phyloP scores from a whole-genome alignment of 2,888 invertebrate genomes.

The Leptinotarsa tumamoca region DNA sequence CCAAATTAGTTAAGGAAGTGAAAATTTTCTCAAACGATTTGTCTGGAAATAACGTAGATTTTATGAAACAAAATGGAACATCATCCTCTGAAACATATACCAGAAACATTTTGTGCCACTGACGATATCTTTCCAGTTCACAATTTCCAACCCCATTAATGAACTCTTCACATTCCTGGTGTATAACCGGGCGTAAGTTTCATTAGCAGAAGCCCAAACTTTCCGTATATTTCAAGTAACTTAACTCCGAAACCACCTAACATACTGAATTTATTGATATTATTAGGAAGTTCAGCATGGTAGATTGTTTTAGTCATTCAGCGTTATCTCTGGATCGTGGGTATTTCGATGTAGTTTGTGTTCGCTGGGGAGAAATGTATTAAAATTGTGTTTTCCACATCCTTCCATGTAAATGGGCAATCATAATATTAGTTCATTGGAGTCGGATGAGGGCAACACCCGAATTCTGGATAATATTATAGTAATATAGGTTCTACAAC shows the following conservation, averaged over 20 bases:
- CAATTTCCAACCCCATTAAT: neutral
- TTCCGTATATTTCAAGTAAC: slow-evolving; percentile 44
- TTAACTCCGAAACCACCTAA: slow-evolving; percentile 40
- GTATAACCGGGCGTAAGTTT: slow-evolving; percentile 35
- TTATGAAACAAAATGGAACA: neutral
- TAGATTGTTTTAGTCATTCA: slow-evolving; percentile 33
- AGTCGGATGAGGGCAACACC: too few relatives aligned
- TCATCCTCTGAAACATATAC: neutral
- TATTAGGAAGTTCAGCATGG: slow-evolving; percentile 49
- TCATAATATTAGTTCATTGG: too few relatives aligned
- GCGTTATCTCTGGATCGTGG: slow-evolving; percentile 32
- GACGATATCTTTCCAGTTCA: slow-evolving; percentile 1
- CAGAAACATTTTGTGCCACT: neutral
- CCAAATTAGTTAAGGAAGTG: too few relatives aligned
- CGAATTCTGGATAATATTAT: too few relatives aligned
- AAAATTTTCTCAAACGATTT: too few relatives aligned
- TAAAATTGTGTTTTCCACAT: neutral
- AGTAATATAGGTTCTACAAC: too few relatives aligned
- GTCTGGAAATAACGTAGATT: too few relatives aligned
- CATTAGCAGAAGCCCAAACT: slow-evolving; percentile 42
- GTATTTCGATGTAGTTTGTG: slow-evolving; percentile 39
- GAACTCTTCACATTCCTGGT: slow-evolving; percentile 35
- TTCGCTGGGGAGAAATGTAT: neutral
- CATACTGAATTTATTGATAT: slow-evolving; percentile 50
- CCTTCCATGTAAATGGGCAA: too few relatives aligned